phyloP scores from a whole-genome alignment of 2,888 invertebrate genomes.

The Watsonalla cultraria region DNA sequence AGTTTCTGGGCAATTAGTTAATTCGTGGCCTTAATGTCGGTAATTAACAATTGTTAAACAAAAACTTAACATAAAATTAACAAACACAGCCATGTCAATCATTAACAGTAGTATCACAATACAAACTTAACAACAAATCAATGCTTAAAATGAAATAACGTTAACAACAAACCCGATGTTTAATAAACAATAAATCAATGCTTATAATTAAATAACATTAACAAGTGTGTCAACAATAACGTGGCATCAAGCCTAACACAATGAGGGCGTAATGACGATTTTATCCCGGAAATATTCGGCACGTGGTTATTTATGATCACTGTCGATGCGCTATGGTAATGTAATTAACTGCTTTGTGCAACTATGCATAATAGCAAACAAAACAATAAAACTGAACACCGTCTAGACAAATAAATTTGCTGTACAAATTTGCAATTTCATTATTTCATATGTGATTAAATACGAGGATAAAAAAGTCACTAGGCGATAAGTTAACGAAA shows the following conservation, averaged over 20 bases:
- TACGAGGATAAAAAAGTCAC: constrained; percentile 49
- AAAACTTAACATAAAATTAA: constrained; percentile 79
- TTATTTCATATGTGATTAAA: constrained; percentile 13
- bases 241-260: constrained; percentile 30
- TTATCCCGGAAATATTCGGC: constrained; percentile 39
- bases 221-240: constrained; percentile 35
- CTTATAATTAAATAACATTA: constrained; percentile 65
- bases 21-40: constrained; percentile 69
- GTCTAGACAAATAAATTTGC: constrained; percentile 9
- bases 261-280: constrained; percentile 50
- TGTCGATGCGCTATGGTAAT: constrained; percentile 8
- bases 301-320: constrained; percentile 13
- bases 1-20: constrained; percentile 19
- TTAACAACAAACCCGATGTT: constrained; percentile 32
- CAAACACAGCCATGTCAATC: constrained; percentile 70
- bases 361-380: constrained; percentile 22
- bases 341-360: constrained; percentile 15
- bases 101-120: constrained; percentile 58
- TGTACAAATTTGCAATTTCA: constrained; percentile 11
- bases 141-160: constrained; percentile 65
- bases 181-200: constrained; percentile 71
- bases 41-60: constrained; percentile 65
- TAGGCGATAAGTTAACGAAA: constrained; percentile 21
- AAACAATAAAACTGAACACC: constrained; percentile 17
- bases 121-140: constrained; percentile 71